These are phyloP conservation scores for Hyposoter didymator DNA, from an alignment of 2,888 invertebrate species.

Conservation along the genomic window DNA sequence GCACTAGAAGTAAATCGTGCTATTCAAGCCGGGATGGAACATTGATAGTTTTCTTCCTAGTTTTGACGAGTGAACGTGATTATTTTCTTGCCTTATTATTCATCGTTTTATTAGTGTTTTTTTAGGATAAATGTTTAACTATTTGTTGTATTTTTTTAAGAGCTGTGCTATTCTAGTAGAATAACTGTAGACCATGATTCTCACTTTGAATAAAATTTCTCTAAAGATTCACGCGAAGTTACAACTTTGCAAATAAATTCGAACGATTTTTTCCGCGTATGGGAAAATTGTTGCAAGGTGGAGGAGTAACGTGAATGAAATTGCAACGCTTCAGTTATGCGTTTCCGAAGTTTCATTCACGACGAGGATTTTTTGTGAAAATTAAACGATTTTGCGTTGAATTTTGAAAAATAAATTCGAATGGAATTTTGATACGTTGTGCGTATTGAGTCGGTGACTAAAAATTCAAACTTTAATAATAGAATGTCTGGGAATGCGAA, in stretches of 20 bases:
- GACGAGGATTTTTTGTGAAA: not conserved
- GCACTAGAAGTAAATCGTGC: conserved; percentile 51
- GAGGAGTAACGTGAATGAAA: not conserved
- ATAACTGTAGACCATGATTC: conserved; percentile 51
- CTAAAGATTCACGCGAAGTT: not conserved
- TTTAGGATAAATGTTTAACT: conserved; percentile 57
- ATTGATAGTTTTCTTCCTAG: conserved; percentile 57
- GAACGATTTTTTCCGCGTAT: not conserved
- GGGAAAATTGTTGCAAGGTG: not conserved
- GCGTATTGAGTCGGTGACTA: not conserved
- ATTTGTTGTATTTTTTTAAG: conserved; percentile 31
- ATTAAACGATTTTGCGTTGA: not conserved
- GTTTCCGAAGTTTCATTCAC: no score
- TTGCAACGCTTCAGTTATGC: not conserved
- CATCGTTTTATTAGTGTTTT: conserved; percentile 16
- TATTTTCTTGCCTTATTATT: conserved; percentile 25
- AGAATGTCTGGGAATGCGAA: not conserved
- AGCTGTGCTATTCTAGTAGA: conserved; percentile 58
- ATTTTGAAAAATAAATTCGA: not conserved
- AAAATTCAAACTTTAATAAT: not conserved
- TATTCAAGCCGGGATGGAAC: conserved; percentile 67
- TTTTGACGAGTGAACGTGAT: conserved; percentile 46
- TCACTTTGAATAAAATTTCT: conserved; percentile 21
- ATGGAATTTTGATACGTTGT: not conserved
- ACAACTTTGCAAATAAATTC: not conserved